Evolutionary conservation across 1,140 invertebrate species (phyloP).

Genomic region (Zeugodacus cucurbitae): DNA sequence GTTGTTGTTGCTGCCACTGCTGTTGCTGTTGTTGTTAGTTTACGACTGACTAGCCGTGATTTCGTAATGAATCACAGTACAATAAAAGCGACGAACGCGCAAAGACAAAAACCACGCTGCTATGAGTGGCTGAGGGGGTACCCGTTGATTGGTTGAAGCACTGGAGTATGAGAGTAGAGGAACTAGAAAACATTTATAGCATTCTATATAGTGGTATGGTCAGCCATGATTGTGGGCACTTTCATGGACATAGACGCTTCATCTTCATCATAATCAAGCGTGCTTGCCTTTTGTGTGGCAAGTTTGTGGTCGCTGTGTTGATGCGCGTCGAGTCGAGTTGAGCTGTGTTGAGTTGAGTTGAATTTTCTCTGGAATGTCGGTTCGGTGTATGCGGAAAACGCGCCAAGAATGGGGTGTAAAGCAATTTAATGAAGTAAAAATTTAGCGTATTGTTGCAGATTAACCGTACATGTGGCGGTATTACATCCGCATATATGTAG

Average conservation of each 20-base stretch:
- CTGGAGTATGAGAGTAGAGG: not conserved
- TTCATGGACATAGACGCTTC: not conserved
- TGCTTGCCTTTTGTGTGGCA: not conserved
- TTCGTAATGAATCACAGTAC: constrained; percentile 2
- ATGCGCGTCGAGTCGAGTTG: not conserved
- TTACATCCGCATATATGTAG: not conserved
- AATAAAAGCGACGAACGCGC: not conserved
- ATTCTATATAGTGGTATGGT: not conserved
- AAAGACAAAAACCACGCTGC: constrained; percentile 31
- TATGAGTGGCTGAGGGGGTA: no score
- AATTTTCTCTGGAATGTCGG: not conserved
- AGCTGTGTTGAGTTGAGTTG: not conserved
- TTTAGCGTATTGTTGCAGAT: not conserved
- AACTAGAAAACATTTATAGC: not conserved
- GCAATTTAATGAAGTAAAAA: constrained; percentile 32
- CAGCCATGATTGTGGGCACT: not conserved
- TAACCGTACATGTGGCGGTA: not conserved
- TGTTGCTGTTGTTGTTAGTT: not conserved
- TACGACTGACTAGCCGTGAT: not conserved
- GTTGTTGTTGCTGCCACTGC: not conserved
- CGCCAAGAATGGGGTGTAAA: constrained; percentile 2
- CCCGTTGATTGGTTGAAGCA: not conserved
- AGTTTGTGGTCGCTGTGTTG: not conserved
- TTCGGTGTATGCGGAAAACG: not conserved
- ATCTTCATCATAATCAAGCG: constrained; percentile 25